Conservation (phyloP, 1,140 invertebrate genomes). For the Oncopeltus fasciatus region DNA sequence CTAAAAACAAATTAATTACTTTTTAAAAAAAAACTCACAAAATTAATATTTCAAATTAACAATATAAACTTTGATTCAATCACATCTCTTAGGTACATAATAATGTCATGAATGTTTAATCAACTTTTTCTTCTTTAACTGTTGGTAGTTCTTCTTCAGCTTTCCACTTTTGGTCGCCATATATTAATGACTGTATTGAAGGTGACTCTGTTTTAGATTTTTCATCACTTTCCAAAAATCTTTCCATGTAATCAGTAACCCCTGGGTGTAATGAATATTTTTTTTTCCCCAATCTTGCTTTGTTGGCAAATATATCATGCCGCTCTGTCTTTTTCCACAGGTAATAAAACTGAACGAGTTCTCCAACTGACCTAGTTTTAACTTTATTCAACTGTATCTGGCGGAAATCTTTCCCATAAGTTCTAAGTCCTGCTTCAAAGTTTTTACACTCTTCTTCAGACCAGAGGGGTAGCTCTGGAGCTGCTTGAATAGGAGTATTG, state of each 20-base stretch:
- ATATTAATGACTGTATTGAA: constrained; percentile 39
- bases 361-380: constrained; percentile 84
- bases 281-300: constrained; percentile 69
- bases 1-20: no score
- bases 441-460: constrained; percentile 94
- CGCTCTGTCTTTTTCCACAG: constrained; percentile 98
- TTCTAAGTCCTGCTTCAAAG: constrained; percentile 86
- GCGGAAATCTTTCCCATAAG: constrained; percentile 92
- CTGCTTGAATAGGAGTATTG: constrained; percentile 36
- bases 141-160: not conserved
- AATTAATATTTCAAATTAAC: no score
- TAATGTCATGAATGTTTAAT: not conserved
- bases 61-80: no score
- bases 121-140: not conserved
- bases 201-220: constrained; percentile 30
- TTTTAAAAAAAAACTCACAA: no score
- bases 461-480: constrained; percentile 73
- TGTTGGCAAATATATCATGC: constrained; percentile 78
- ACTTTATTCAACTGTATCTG: constrained; percentile 88
- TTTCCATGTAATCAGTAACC: constrained; percentile 75
- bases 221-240: constrained; percentile 71
- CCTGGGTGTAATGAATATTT: constrained; percentile 76
- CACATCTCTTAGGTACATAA: no score
- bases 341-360: constrained; percentile 96
- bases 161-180: constrained; percentile 42